These are phyloP conservation scores for Trematomus loennbergii DNA, from an alignment of 2,113 vertebrate genomes.

Conservation along the genomic window DNA sequence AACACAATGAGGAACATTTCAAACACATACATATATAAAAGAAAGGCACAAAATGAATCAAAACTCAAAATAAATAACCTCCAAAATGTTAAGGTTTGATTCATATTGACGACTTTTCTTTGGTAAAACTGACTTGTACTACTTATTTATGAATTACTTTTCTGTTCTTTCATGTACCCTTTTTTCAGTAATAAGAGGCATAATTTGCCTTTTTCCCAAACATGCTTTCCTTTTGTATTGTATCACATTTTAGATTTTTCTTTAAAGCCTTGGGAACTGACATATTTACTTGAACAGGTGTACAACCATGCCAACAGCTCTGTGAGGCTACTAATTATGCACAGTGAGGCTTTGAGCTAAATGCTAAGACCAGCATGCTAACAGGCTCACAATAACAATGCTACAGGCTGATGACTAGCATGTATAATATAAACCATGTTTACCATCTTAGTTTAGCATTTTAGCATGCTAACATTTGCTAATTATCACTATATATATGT, in stretches of 20 bases:
- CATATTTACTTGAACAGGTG: not conserved
- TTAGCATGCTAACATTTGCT: not conserved
- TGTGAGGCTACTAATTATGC: not conserved
- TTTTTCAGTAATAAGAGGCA: not conserved
- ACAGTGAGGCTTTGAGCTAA: not conserved
- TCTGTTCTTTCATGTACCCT: not conserved
- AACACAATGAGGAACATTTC: slow-evolving; percentile 45
- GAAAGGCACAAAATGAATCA: slow-evolving; percentile 6
- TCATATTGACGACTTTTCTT: not conserved
- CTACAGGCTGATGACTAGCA: not conserved
- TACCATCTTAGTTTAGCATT: not conserved
- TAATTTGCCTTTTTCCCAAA: not conserved
- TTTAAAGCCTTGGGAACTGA: not conserved
- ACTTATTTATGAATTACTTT: no score
- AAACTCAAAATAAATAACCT: not conserved
- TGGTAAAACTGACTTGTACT: not conserved
- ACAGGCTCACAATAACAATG: not conserved
- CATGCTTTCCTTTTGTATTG: not conserved
- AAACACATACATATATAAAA: slow-evolving; percentile 12
- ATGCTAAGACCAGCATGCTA: not conserved
- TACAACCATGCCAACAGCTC: not conserved
- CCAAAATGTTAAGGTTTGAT: not conserved
- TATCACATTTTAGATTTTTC: not conserved
- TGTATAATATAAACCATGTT: not conserved
- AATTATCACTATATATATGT: not conserved